Percentiles rank a stretch among this genome's conserved stretches.
phyloP scores from a whole-genome alignment of 2,797 vertebrate genomes.

The Neoniphon sammara region DNA sequence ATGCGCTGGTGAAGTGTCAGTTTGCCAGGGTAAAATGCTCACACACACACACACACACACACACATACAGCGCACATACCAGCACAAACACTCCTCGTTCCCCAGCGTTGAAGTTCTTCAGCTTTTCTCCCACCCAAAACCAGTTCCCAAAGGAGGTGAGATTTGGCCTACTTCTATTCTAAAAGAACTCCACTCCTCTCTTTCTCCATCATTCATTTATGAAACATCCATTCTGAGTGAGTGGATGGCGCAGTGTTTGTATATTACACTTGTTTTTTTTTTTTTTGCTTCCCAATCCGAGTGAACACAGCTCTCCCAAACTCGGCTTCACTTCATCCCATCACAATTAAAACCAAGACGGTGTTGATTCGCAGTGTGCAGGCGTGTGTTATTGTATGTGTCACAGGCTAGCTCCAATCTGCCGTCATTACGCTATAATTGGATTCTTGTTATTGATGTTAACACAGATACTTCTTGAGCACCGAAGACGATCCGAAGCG shows the following conservation, averaged over 20 bases:
- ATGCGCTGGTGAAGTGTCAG: too few species aligned
- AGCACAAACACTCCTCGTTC: conserved; percentile 7
- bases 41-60: conserved; percentile 24
- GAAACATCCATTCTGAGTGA: conserved; percentile 33
- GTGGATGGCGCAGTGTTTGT: background rate
- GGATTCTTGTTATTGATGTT: background rate
- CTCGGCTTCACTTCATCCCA: background rate
- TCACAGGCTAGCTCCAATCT: background rate
- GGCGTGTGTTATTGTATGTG: background rate
- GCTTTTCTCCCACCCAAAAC: background rate
- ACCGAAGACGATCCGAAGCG: conserved; percentile 93
- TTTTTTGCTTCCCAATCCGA: background rate
- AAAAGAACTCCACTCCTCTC: conserved; percentile 8
- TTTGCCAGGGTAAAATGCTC: conserved; percentile 9
- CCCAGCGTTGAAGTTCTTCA: background rate
- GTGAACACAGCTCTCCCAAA: conserved; percentile 7
- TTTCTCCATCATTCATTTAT: conserved; percentile 45
- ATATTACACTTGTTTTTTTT: background rate
- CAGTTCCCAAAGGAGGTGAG: background rate
- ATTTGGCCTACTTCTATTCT: conserved; percentile 41
- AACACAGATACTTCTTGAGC: conserved; percentile 93
- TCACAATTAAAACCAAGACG: background rate
- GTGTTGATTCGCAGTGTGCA: too few species aligned
- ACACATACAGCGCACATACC: conserved; percentile 18
- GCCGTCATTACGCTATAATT: background rate